Percentiles rank a stretch among this genome's conserved stretches.
phyloP scores from a whole-genome alignment of 1,140 invertebrate species.

The Medauroidea extradentata region DNA sequence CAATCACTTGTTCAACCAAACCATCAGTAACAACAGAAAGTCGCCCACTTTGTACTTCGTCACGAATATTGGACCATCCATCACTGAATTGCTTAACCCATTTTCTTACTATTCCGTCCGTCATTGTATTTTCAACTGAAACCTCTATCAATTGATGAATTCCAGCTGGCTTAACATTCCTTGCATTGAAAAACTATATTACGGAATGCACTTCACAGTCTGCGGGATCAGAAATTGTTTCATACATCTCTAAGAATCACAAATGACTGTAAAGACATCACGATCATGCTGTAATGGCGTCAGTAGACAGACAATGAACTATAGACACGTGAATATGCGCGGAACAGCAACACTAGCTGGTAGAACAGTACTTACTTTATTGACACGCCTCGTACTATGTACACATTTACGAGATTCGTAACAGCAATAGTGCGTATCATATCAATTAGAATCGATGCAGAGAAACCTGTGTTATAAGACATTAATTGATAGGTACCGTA shows the following conservation, averaged over 20 bases:
- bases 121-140: conserved; percentile 21
- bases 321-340: background rate
- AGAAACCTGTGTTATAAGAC: no score
- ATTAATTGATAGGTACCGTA: no score
- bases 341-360: no score
- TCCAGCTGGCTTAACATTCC: conserved; percentile 15
- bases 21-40: conserved; percentile 20
- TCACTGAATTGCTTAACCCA: conserved; percentile 20
- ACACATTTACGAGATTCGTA: no score
- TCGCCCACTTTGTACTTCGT: conserved; percentile 19
- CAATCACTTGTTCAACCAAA: conserved; percentile 17
- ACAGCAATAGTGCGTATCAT: no score
- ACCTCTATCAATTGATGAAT: conserved; percentile 15
- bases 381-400: no score
- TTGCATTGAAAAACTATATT: conserved; percentile 16
- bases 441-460: no score
- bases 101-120: conserved; percentile 18
- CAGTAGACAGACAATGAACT: conserved; percentile 12
- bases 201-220: conserved; percentile 4
- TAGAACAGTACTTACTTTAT: no score
- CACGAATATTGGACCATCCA: conserved; percentile 19
- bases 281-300: conserved; percentile 15
- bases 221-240: conserved; percentile 11
- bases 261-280: conserved; percentile 9
- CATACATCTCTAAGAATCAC: background rate